phyloP scores from a whole-genome alignment of 2,888 invertebrate genomes.

The Cheilosia scutellata region DNA sequence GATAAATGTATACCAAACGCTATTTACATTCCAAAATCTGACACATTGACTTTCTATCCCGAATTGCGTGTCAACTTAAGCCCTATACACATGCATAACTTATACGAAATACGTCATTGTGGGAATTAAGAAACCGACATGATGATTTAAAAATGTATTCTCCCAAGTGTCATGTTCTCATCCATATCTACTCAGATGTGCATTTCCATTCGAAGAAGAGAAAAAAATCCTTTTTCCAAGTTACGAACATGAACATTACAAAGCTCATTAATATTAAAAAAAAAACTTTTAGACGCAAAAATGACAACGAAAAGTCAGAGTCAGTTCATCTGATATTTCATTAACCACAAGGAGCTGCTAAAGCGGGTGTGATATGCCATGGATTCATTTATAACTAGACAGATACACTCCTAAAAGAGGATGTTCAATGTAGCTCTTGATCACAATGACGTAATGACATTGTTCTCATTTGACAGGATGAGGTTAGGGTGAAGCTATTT shows the following conservation, averaged over 20 bases:
- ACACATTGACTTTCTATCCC: not conserved
- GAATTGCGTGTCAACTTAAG: not conserved
- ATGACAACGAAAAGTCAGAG: constrained; percentile 31
- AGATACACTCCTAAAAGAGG: not conserved
- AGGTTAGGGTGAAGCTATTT: not conserved
- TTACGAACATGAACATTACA: constrained; percentile 6
- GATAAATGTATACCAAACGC: no score
- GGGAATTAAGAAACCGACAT: constrained; percentile 7
- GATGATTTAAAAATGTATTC: constrained; percentile 7
- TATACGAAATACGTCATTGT: constrained; percentile 6
- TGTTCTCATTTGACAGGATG: not conserved
- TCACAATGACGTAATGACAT: constrained; percentile 31
- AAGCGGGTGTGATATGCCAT: not conserved
- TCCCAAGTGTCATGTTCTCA: constrained; percentile 15
- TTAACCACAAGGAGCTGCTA: constrained; percentile 14
- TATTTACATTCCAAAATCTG: no score
- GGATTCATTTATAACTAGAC: not conserved
- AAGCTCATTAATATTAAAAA: constrained; percentile 30
- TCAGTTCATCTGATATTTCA: constrained; percentile 47
- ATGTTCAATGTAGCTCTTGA: constrained; percentile 2
- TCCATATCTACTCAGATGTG: not conserved
- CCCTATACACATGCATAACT: constrained; percentile 21
- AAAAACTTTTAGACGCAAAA: constrained; percentile 18
- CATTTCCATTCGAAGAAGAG: not conserved
- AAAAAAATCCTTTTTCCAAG: constrained; percentile 21